A percentile compares a stretch with the other conserved stretches of the same genome.
Evolutionary conservation across 2,113 vertebrate species (phyloP).

Genomic region (Rhinoptilus africanus): DNA sequence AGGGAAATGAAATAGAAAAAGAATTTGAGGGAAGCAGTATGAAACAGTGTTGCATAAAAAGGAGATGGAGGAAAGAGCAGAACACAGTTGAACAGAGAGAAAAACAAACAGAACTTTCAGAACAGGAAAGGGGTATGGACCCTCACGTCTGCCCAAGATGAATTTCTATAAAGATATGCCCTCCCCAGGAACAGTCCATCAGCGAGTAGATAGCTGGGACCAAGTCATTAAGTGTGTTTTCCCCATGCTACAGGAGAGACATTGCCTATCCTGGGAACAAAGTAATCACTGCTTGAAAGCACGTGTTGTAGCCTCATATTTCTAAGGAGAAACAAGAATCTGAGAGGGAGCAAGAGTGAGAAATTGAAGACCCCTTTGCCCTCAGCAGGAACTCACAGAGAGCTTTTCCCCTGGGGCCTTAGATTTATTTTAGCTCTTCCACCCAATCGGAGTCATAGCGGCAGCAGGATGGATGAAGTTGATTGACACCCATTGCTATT

Average conservation of each 20-base stretch:
- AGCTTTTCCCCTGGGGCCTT: neutral
- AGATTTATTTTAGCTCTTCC: neutral
- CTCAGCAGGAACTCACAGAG: neutral
- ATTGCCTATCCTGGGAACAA: neutral
- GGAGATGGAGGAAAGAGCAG: neutral
- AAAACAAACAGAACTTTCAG: neutral
- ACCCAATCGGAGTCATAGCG: neutral
- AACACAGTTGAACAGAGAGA: neutral
- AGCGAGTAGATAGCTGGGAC: neutral
- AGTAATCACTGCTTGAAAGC: neutral
- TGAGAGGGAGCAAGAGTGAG: neutral
- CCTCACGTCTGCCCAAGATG: neutral
- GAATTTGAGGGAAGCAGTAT: neutral
- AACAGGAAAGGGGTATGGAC: neutral
- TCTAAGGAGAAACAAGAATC: neutral
- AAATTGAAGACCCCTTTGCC: neutral
- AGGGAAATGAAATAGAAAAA: neutral
- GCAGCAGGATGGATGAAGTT: neutral
- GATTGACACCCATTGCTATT: neutral
- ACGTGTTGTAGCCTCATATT: neutral
- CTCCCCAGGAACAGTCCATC: neutral
- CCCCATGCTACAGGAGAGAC: neutral
- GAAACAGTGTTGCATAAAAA: neutral
- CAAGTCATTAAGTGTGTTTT: neutral
- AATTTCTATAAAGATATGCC: neutral